These are phyloP conservation scores for Dichetophora obliterata DNA, from an alignment of 2,888 invertebrate species.

Conservation along the genomic window DNA sequence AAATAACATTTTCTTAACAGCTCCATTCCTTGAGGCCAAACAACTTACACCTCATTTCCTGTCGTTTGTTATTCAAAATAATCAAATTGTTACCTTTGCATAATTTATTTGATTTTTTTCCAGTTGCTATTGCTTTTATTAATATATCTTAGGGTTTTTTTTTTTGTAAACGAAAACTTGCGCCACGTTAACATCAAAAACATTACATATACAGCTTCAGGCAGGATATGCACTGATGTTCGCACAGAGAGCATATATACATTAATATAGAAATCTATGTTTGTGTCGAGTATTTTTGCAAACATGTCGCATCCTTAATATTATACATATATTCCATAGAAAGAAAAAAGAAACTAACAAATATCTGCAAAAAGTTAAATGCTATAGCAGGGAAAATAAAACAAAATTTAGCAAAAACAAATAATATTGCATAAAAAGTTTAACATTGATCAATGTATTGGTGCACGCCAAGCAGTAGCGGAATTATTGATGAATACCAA, in stretches of 20 bases:
- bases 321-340: not conserved
- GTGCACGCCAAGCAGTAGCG: not conserved
- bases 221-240: not conserved
- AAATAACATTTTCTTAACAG: not conserved
- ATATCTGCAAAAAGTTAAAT: not conserved
- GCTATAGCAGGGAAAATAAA: not conserved
- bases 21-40: not conserved
- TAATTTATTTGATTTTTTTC: not conserved
- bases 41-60: not conserved
- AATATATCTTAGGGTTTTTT: not conserved
- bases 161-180: conserved; percentile 3
- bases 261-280: not conserved
- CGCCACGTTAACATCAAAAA: conserved; percentile 18
- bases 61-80: conserved; percentile 1
- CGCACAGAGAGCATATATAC: not conserved
- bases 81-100: conserved; percentile 16
- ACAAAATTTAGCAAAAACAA: conserved; percentile 21
- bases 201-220: not conserved
- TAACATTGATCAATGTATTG: not conserved
- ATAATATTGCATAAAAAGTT: conserved; percentile 3
- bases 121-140: not conserved
- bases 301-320: conserved; percentile 1
- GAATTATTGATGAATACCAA: conserved; percentile 2
- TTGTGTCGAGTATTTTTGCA: not conserved
- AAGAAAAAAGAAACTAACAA: not conserved